Evolutionary conservation across 2,888 invertebrate species (phyloP), one percentile per base, ranked within the genome.

Genomic region (Mesorhabditis spiculigera): DNA sequence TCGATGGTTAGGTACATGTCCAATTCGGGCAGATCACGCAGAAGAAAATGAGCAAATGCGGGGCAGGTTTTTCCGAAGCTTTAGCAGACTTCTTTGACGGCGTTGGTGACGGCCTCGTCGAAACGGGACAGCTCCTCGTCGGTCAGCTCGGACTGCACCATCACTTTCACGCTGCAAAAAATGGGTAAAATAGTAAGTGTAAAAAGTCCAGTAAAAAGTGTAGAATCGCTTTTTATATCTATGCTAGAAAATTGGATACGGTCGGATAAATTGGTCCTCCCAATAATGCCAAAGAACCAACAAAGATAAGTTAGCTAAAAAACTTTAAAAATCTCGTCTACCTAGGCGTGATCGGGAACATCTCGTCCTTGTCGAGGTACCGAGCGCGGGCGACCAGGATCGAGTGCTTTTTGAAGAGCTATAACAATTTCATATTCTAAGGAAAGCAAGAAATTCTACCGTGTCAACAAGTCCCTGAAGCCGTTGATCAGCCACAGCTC

Each of bases 311-410:
- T 50, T 13, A 10, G 44, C 16, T 42, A 65, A 45, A 16, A 42
- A 67, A 66, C 16, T 4, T 44, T 69, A 16, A 43, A 41, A 68
- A 68, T 13, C n/a, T 43, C 4, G 43, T 75, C 73, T 68, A 87
- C 88, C 87, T 87, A n/a, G 87, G 87, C n/a, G 79, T 76, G 6
- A 86, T 84, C 5, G 86, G 79, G 71, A 82, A 83, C 65, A 82
- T 78, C 78, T 88, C 88, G 67, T 87, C 86, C 67, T 85, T 79
- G 16, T 85, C 86, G 65, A 88, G 80, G 75, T 87, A 88, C 28
- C 87, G 80, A n/a, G 88, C 86, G 66, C 86, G 74, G 4, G 87
- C 87, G 13, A 88, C 64, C 42, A 87, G 86, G 42, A 88, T 80
- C 13, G 69, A 65, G 68, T 85, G 83, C 63, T 82, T 70, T 6